A percentile compares a stretch with the other conserved stretches of the same genome.
Conservation (phyloP, 2,113 vertebrate genomes). For the Muntiacus reevesi region DNA sequence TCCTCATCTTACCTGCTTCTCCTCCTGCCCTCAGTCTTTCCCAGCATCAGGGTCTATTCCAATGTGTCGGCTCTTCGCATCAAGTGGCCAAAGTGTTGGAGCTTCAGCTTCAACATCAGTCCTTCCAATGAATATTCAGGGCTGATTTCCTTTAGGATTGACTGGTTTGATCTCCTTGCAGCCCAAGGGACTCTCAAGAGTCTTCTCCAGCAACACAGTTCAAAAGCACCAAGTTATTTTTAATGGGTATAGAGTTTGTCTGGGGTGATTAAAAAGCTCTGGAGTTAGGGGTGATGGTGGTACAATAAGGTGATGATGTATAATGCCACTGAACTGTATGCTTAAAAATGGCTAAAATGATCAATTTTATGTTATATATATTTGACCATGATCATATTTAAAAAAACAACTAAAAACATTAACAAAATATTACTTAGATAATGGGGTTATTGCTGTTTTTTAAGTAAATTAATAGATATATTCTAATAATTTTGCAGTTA, state of each 20-base stretch:
- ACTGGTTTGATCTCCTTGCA: neutral
- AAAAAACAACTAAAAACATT: neutral
- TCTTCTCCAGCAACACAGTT: neutral
- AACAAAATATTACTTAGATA: neutral
- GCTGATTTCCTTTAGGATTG: neutral
- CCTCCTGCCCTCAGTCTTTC: neutral
- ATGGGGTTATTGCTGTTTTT: neutral
- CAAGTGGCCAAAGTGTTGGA: neutral
- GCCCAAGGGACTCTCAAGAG: neutral
- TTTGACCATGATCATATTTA: neutral
- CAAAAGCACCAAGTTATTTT: neutral
- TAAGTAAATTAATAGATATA: neutral
- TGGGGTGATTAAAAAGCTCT: neutral
- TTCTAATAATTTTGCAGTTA: neutral
- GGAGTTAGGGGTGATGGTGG: fast-evolving
- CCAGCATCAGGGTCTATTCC: neutral
- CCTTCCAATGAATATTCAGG: neutral
- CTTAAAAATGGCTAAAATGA: neutral
- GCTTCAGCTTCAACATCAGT: neutral
- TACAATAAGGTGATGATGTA: fast-evolving
- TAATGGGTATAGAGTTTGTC: neutral
- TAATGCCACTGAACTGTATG: fast-evolving
- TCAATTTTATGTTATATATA: neutral
- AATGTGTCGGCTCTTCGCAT: neutral
- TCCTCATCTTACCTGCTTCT: neutral